These are phyloP conservation scores for Gastracanthus pulcherrimus DNA, from an alignment of 2,888 invertebrate species.

Conservation along the genomic window DNA sequence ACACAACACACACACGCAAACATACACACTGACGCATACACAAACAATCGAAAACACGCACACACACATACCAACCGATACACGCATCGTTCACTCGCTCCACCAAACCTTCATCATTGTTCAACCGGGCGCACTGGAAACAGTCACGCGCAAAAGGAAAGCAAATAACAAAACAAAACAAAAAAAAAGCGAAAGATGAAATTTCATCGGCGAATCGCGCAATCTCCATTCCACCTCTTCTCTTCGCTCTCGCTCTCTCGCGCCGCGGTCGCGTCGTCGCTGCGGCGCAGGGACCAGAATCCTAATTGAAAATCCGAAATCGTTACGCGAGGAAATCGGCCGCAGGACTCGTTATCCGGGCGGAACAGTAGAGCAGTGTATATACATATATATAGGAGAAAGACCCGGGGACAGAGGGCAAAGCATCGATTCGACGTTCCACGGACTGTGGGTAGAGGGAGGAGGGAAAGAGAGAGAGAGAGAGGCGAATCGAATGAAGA, in stretches of 20 bases:
- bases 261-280: not conserved
- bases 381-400: too few species aligned
- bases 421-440: conserved; percentile 41
- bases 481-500: conserved; percentile 53
- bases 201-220: conserved; percentile 23
- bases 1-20: too few species aligned
- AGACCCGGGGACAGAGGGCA: not conserved
- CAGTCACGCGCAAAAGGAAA: not conserved
- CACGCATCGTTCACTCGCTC: too few species aligned
- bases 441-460: too few species aligned
- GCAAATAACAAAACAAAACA: not conserved
- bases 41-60: too few species aligned
- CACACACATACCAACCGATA: too few species aligned
- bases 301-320: conserved; percentile 57
- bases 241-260: not conserved
- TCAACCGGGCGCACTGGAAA: too few species aligned
- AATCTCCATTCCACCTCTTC: not conserved
- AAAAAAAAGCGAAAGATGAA: not conserved
- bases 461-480: not conserved
- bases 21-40: too few species aligned
- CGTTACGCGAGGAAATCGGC: conserved; percentile 49
- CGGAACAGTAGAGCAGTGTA: not conserved
- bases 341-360: conserved; percentile 40
- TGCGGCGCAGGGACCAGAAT: conserved; percentile 12
- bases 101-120: too few species aligned